phyloP scores from a whole-genome alignment of 2,888 invertebrate genomes.

The Eupithecia centaureata region DNA sequence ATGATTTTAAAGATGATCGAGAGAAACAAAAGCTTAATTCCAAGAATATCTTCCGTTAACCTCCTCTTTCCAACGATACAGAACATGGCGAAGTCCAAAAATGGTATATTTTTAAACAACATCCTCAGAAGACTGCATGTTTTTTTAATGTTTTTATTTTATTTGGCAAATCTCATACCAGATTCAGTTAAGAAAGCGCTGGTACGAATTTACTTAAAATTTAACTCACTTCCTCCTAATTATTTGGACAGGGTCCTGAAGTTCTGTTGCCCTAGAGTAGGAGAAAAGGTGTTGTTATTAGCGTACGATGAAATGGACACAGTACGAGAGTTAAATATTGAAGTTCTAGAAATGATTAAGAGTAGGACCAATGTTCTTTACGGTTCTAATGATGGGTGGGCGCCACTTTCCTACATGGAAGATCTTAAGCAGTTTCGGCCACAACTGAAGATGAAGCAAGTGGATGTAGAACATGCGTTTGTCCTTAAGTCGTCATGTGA shows the following conservation, averaged over 20 bases:
- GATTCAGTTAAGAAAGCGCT: constrained; percentile 74
- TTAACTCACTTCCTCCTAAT: constrained; percentile 77
- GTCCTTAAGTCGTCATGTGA: constrained; percentile 86
- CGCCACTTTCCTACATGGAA: constrained; percentile 88
- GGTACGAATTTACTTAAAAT: constrained; percentile 82
- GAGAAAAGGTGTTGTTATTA: constrained; percentile 87
- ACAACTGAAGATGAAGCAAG: constrained; percentile 58
- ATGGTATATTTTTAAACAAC: constrained; percentile 88
- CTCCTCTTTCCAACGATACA: constrained; percentile 95
- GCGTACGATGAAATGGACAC: constrained; percentile 92
- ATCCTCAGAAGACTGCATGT: constrained; percentile 74
- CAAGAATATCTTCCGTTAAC: constrained; percentile 85
- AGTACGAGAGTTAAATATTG: constrained; percentile 87
- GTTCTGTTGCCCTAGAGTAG: constrained; percentile 83
- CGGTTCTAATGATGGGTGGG: constrained; percentile 92
- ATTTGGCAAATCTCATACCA: constrained; percentile 81
- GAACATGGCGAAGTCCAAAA: constrained; percentile 89
- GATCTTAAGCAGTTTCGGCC: constrained; percentile 80
- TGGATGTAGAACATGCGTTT: constrained; percentile 88
- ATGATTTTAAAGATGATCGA: constrained; percentile 90
- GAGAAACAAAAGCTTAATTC: constrained; percentile 78
- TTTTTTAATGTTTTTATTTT: constrained; percentile 67
- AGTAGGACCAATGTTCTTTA: constrained; percentile 86
- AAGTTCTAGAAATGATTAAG: constrained; percentile 86
- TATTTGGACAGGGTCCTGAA: constrained; percentile 80